Evolutionary conservation across 2,797 vertebrate genomes (phyloP).

Genomic region (Morelia viridis): DNA sequence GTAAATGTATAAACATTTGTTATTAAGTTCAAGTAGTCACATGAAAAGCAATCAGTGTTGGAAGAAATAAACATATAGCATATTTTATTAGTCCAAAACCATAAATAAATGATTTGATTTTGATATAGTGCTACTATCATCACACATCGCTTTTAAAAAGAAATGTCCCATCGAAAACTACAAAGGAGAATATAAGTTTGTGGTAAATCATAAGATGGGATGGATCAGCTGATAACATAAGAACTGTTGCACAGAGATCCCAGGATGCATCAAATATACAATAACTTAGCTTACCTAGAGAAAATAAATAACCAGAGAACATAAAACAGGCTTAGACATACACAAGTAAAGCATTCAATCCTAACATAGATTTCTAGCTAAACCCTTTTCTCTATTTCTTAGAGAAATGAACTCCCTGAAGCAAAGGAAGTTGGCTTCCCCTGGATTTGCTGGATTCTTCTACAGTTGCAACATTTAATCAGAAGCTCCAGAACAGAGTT

Average conservation of each 20-base stretch:
- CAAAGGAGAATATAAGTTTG: not conserved
- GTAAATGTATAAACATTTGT: not conserved
- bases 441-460: not conserved
- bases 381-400: not conserved
- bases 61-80: not conserved
- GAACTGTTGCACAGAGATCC: not conserved
- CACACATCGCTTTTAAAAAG: not conserved
- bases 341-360: not conserved
- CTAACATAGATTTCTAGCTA: not conserved
- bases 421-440: not conserved
- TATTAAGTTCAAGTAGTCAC: not conserved
- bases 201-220: not conserved
- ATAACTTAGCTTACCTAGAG: not conserved
- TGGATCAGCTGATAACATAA: not conserved
- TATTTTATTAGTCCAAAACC: not conserved
- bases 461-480: not conserved
- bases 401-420: not conserved
- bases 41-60: not conserved
- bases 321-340: not conserved
- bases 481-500: not conserved
- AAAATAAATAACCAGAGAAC: not conserved
- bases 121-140: not conserved
- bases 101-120: not conserved
- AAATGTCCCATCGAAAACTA: not conserved
- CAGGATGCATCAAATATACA: not conserved